These are phyloP conservation scores for Fratercula arctica DNA, from an alignment of 2,797 vertebrate genomes.

Conservation along the genomic window DNA sequence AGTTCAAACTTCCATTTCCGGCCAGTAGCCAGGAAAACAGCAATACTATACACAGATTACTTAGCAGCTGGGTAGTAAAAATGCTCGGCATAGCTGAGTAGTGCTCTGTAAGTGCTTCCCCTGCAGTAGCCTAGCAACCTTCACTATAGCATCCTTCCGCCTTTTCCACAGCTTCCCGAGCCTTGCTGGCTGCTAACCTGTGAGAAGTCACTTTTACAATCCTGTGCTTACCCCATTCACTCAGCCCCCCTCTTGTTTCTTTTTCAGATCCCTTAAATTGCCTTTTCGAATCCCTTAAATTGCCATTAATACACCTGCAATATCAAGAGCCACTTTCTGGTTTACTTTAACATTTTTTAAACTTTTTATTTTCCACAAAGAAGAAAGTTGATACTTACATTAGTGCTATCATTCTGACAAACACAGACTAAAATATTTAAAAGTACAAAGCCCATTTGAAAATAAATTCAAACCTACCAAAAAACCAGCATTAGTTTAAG, in stretches of 20 bases:
- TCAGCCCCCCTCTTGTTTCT: background rate
- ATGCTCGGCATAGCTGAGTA: slow-evolving; percentile 72
- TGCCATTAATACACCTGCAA: background rate
- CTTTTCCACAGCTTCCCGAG: slow-evolving; percentile 82
- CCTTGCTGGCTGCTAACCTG: slow-evolving; percentile 82
- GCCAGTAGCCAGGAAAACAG: slow-evolving; percentile 54
- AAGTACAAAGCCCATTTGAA: background rate
- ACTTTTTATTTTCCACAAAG: background rate
- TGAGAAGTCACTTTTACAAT: slow-evolving; percentile 1
- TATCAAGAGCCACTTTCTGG: background rate
- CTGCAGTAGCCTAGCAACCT: slow-evolving; percentile 84
- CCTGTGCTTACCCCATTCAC: background rate
- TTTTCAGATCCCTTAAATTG: background rate
- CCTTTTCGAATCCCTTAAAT: background rate
- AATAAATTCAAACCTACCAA: background rate
- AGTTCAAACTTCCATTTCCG: slow-evolving; percentile 67
- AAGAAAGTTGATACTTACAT: background rate
- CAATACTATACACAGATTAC: slow-evolving; percentile 47
- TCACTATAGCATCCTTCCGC: slow-evolving; percentile 83
- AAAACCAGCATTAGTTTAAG: background rate
- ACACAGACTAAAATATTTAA: background rate
- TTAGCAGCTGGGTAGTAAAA: slow-evolving; percentile 64
- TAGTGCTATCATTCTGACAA: background rate
- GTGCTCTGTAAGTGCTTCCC: slow-evolving; percentile 79
- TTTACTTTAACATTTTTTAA: background rate